phyloP scores from a whole-genome alignment of 2,888 invertebrate species.

The Luperina nickerlii region DNA sequence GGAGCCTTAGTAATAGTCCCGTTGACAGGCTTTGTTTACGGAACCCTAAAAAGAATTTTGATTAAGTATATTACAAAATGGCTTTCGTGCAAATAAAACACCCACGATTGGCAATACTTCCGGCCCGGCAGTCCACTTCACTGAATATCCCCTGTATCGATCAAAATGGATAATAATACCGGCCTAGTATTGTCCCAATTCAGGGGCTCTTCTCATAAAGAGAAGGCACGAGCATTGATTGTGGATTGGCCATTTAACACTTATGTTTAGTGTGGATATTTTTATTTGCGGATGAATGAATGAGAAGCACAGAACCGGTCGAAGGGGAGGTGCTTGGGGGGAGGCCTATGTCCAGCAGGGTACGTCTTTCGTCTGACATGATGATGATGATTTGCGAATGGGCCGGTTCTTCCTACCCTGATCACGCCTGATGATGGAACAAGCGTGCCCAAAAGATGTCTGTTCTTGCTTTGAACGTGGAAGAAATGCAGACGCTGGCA shows the following conservation, averaged over 20 bases:
- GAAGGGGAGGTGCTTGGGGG: too few relatives aligned
- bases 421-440: too few relatives aligned
- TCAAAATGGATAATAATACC: background rate
- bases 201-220: background rate
- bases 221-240: background rate
- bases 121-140: background rate
- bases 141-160: background rate
- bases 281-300: too few relatives aligned
- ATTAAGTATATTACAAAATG: background rate
- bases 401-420: too few relatives aligned
- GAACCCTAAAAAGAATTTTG: background rate
- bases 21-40: background rate
- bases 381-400: too few relatives aligned
- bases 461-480: too few relatives aligned
- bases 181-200: background rate
- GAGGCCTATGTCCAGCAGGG: too few relatives aligned
- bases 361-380: too few relatives aligned
- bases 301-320: too few relatives aligned
- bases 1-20: background rate
- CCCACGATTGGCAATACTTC: background rate
- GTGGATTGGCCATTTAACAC: background rate
- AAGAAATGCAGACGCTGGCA: too few relatives aligned
- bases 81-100: background rate
- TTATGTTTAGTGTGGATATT: background rate
- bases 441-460: too few relatives aligned